phyloP scores from a whole-genome alignment of 2,113 vertebrate species.

The Hiodon alosoides region DNA sequence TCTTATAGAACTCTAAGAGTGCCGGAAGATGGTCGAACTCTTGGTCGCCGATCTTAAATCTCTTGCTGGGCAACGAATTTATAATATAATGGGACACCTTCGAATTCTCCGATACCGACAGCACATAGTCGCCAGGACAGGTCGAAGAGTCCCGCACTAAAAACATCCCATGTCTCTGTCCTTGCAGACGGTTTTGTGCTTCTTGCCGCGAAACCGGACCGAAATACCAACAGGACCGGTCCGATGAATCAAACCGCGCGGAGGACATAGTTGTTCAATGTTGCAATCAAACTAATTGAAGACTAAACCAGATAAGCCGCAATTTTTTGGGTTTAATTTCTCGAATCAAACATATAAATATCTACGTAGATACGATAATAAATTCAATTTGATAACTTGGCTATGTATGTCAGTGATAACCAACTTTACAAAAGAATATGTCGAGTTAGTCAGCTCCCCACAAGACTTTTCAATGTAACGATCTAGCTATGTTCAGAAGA shows the following conservation, averaged over 20 bases:
- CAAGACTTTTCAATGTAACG: too few species aligned
- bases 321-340: too few species aligned
- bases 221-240: slow-evolving; percentile 92
- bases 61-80: slow-evolving; percentile 88
- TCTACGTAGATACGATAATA: neutral
- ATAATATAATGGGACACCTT: slow-evolving; percentile 99
- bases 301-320: neutral
- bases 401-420: too few species aligned
- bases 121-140: slow-evolving; percentile 93
- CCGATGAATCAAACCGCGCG: slow-evolving; percentile 87
- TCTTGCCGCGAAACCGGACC: slow-evolving; percentile 87
- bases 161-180: slow-evolving; percentile 92
- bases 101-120: slow-evolving; percentile 96
- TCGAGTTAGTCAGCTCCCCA: too few species aligned
- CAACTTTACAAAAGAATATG: too few species aligned
- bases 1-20: slow-evolving; percentile 97
- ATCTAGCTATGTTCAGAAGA: too few species aligned
- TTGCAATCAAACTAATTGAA: slow-evolving; percentile 17
- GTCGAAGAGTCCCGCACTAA: slow-evolving; percentile 94
- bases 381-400: neutral
- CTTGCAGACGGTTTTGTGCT: slow-evolving; percentile 85
- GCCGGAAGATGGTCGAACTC: slow-evolving; percentile 90
- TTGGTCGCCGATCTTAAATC: slow-evolving; percentile 96
- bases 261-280: slow-evolving; percentile 70
- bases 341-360: too few species aligned